A percentile compares a stretch with the other conserved stretches of the same genome.
Evolutionary conservation across 1,140 invertebrate species (phyloP).

Genomic region (Eueides isabella): DNA sequence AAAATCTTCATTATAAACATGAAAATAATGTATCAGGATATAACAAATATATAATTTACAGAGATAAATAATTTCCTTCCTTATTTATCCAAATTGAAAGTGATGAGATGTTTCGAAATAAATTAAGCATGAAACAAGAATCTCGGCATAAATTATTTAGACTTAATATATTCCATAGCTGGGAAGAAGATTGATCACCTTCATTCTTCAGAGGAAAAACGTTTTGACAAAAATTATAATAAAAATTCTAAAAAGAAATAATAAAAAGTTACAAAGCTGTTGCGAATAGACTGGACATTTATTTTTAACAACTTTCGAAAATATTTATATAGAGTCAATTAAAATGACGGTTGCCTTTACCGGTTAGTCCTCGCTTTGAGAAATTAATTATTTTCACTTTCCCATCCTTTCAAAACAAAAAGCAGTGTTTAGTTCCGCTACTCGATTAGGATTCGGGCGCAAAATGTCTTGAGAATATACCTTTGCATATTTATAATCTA

Average conservation of each 20-base stretch:
- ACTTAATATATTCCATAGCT: neutral
- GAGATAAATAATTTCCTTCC: neutral
- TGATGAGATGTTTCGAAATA: constrained; percentile 23
- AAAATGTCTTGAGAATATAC: no score
- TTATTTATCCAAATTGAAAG: constrained; percentile 9
- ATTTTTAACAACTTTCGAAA: no score
- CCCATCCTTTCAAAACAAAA: no score
- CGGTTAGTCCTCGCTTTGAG: no score
- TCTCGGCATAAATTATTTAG: constrained; percentile 18
- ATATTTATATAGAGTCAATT: no score
- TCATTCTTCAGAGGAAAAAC: constrained; percentile 22
- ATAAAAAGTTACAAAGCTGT: neutral
- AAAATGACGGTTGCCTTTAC: no score
- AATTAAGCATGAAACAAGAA: constrained; percentile 24
- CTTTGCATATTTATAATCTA: no score
- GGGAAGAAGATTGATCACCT: constrained; percentile 27
- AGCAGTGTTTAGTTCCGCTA: no score
- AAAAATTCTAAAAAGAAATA: neutral
- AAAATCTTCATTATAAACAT: neutral
- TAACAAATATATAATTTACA: neutral
- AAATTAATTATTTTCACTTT: no score
- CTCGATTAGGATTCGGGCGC: no score
- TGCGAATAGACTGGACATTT: no score
- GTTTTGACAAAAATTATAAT: neutral
- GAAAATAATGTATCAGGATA: neutral